Evolutionary conservation across 2,888 invertebrate genomes (phyloP).

Genomic region (Polydrusus cervinus): DNA sequence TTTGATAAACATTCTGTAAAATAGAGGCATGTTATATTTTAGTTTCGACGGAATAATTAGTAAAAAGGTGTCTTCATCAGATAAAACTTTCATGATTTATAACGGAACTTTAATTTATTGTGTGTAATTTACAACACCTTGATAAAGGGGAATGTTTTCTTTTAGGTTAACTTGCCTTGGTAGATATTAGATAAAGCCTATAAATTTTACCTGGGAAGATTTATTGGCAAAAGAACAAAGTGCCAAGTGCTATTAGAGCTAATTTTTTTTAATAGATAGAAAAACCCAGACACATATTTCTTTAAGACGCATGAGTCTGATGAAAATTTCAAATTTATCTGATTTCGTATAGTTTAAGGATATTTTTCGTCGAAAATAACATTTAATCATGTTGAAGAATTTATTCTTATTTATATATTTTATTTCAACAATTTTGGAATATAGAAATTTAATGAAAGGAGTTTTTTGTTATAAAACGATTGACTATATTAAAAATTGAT

Average conservation of each 20-base stretch:
- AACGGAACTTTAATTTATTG: constrained; percentile 39
- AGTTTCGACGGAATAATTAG: constrained; percentile 14
- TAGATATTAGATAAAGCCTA: constrained; percentile 40
- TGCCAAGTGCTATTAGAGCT: constrained; percentile 7
- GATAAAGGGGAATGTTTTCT: constrained; percentile 33
- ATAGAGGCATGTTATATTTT: neutral
- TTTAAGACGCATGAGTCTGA: neutral
- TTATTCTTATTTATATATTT: too few species aligned
- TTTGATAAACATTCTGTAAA: neutral
- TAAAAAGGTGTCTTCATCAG: constrained; percentile 29
- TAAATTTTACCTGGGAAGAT: constrained; percentile 31
- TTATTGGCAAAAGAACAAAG: constrained; percentile 24
- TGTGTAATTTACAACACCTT: constrained; percentile 36
- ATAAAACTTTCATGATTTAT: constrained; percentile 36
- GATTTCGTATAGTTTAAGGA: neutral
- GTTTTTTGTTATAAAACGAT: too few species aligned
- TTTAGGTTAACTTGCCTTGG: constrained; percentile 33
- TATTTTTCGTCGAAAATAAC: neutral
- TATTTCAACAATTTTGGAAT: too few species aligned
- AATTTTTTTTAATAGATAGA: constrained; percentile 2
- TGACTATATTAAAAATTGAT: too few species aligned
- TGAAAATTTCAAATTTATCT: neutral
- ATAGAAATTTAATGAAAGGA: too few species aligned
- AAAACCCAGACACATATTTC: constrained; percentile 7
- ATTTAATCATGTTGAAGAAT: too few species aligned